A percentile compares a stretch with the other conserved stretches of the same genome.
Evolutionary conservation across 2,888 invertebrate species (phyloP).

Genomic region (Drosophila meridionalis): DNA sequence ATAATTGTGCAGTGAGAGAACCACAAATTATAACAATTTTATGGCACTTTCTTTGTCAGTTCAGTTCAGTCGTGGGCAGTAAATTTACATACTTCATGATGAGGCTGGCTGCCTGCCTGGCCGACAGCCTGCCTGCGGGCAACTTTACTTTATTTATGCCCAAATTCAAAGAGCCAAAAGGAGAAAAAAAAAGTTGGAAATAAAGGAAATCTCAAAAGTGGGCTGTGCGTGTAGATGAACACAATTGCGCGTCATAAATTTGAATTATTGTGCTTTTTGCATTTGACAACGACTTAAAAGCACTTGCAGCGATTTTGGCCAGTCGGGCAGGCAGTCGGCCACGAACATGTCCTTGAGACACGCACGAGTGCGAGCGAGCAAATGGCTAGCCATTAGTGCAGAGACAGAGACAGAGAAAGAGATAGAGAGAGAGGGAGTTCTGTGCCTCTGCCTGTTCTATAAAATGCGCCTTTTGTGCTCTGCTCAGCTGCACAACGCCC

Average conservation of each 20-base stretch:
- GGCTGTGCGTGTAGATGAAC: conserved; percentile 73
- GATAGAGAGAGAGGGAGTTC: neutral
- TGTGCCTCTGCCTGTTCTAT: conserved; percentile 20
- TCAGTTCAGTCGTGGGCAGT: conserved; percentile 58
- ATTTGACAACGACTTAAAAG: conserved; percentile 80
- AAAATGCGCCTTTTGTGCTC: conserved; percentile 59
- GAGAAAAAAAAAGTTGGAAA: conserved; percentile 15
- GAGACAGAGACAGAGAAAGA: neutral
- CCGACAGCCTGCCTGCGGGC: conserved; percentile 53
- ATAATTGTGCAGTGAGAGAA: conserved; percentile 70
- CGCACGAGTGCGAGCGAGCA: conserved; percentile 38
- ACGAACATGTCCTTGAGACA: conserved; percentile 77
- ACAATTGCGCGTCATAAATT: conserved; percentile 81
- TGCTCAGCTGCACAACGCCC: conserved; percentile 63
- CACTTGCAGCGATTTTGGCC: conserved; percentile 79
- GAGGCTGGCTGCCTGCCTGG: conserved; percentile 47
- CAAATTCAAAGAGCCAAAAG: conserved; percentile 44
- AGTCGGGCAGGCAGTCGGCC: conserved; percentile 53
- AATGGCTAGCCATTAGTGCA: conserved; percentile 4
- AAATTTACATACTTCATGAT: conserved; percentile 76
- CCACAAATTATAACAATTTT: conserved; percentile 78
- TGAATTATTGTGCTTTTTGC: conserved; percentile 81
- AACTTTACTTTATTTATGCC: conserved; percentile 74
- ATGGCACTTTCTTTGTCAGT: conserved; percentile 67
- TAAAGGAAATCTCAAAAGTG: conserved; percentile 46